A percentile compares a stretch with the other conserved stretches of the same genome.
These are phyloP conservation scores for Halichondria panicea DNA, from an alignment of 37 sponge, comb jelly and placozoan genomes.

Conservation along the genomic window DNA sequence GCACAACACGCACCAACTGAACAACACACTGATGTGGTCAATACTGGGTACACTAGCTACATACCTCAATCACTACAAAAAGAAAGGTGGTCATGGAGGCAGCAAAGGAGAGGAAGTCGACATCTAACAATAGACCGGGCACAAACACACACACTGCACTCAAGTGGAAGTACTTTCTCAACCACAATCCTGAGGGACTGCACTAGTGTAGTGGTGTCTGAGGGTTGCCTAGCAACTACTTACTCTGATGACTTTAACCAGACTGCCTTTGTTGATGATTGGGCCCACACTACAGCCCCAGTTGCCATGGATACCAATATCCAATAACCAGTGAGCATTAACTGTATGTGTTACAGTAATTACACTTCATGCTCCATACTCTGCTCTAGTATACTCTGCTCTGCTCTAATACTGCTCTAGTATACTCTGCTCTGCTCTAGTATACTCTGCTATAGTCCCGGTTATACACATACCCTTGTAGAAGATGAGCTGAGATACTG, in stretches of 20 bases:
- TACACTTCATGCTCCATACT: background rate
- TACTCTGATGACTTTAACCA: slow-evolving; percentile 34
- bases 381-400: background rate
- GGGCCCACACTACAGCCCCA: slow-evolving; percentile 40
- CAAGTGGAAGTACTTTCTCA: slow-evolving; percentile 85
- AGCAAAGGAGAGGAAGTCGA: slow-evolving; percentile 43
- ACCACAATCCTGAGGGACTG: slow-evolving; percentile 53
- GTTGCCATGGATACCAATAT: slow-evolving; percentile 19
- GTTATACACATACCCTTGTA: slow-evolving; percentile 21
- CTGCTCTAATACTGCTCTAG: background rate
- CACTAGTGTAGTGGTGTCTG: background rate
- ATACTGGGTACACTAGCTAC: no score
- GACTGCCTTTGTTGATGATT: slow-evolving; percentile 35
- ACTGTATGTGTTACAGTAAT: slow-evolving; percentile 7
- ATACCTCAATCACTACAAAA: slow-evolving; percentile 62
- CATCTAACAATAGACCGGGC: slow-evolving; percentile 59
- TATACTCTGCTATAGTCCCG: background rate
- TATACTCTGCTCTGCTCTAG: background rate
- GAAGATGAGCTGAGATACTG: background rate
- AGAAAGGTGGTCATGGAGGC: slow-evolving; percentile 35
- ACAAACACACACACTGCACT: slow-evolving; percentile 62
- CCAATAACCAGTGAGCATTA: slow-evolving; percentile 47
- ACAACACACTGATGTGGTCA: background rate
- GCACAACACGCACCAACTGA: slow-evolving; percentile 63
- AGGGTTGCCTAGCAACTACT: no score